Conservation (phyloP, 92 coral and sea anemone species). For the Muricea muricata region DNA sequence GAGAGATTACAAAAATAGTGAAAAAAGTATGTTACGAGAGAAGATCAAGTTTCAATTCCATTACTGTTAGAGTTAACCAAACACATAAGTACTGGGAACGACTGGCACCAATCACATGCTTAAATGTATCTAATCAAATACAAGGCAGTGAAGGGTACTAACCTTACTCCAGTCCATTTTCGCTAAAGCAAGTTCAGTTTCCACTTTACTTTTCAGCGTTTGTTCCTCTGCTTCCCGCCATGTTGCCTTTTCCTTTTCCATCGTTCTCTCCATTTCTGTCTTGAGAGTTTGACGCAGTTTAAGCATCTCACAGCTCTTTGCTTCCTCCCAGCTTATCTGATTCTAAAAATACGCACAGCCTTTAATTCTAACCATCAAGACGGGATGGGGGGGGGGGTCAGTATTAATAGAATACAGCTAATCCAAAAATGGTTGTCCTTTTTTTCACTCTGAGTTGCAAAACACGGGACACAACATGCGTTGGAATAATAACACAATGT, state of each 20-base stretch:
- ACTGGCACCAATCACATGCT: too few species aligned
- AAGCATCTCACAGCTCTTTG: slow-evolving; percentile 11
- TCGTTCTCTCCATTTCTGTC: slow-evolving; percentile 14
- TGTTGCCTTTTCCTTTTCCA: background rate
- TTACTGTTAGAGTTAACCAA: too few species aligned
- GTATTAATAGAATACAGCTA: too few species aligned
- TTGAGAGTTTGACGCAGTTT: slow-evolving; percentile 29
- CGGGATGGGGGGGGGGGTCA: too few species aligned
- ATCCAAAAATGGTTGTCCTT: too few species aligned
- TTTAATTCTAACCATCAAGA: background rate
- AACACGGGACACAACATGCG: too few species aligned
- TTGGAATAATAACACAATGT: too few species aligned
- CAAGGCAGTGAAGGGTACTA: background rate
- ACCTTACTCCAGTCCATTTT: slow-evolving; percentile 45
- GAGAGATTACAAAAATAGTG: background rate
- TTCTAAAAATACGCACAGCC: background rate
- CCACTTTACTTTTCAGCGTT: background rate
- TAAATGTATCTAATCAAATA: background rate
- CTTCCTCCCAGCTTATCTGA: background rate
- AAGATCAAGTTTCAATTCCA: too few species aligned
- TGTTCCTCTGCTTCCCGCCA: slow-evolving; percentile 34
- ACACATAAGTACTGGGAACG: too few species aligned
- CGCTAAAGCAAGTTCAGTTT: slow-evolving; percentile 38
- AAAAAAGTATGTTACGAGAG: background rate
- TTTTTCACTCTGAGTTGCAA: too few species aligned